A percentile compares a stretch with the other conserved stretches of the same genome.
Evolutionary conservation across 2,113 vertebrate genomes (phyloP).

Genomic region (Corythaixoides concolor): DNA sequence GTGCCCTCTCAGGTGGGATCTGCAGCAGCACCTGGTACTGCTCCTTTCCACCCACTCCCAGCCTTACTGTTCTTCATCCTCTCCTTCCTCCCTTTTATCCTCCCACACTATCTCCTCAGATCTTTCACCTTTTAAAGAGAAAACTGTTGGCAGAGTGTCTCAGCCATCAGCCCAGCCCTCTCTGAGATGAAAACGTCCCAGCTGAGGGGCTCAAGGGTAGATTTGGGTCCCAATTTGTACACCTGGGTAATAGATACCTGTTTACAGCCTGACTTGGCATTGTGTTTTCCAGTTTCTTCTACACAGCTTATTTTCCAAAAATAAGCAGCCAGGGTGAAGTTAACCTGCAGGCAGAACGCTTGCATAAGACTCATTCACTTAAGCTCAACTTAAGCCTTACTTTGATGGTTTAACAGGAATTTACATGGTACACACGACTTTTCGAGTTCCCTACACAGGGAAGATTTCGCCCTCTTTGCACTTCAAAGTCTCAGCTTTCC

Average conservation of each 20-base stretch:
- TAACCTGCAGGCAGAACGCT: neutral
- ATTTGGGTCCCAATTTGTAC: neutral
- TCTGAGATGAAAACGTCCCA: accelerated
- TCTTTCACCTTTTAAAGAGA: neutral
- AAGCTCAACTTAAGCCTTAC: slow-evolving; percentile 20
- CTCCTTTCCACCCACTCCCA: neutral
- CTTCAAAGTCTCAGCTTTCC: slow-evolving; percentile 36
- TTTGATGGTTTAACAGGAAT: slow-evolving; percentile 54
- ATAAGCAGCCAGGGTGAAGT: neutral
- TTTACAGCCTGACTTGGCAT: neutral
- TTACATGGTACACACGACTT: neutral
- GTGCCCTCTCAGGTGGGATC: too few relatives aligned
- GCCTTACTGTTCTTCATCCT: neutral
- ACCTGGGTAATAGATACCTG: neutral
- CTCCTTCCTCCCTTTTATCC: neutral
- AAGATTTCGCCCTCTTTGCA: slow-evolving; percentile 46
- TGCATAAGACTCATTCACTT: neutral
- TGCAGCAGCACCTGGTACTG: accelerated
- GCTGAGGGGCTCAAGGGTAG: neutral
- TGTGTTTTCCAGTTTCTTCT: neutral
- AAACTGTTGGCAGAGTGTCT: neutral
- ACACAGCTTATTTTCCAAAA: neutral
- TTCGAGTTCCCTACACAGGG: neutral
- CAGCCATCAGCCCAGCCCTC: neutral
- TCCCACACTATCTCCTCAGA: neutral